Percentiles rank a stretch among this genome's conserved stretches.
phyloP scores from a whole-genome alignment of 2,113 vertebrate species.

The Passer montanus region DNA sequence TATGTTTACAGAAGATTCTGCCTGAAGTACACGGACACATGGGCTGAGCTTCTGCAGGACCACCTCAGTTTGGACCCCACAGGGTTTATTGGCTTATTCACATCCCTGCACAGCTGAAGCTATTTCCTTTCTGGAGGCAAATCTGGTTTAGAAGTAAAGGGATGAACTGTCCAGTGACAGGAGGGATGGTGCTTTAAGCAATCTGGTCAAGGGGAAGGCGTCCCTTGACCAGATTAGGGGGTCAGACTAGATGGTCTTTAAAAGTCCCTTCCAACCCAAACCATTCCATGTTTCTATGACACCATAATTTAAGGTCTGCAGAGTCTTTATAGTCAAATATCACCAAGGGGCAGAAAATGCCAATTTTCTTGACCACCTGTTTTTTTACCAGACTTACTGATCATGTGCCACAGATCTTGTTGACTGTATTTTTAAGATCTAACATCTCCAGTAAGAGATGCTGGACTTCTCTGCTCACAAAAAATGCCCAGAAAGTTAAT shows the following conservation, averaged over 20 bases:
- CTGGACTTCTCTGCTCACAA: neutral
- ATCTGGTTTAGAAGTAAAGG: neutral
- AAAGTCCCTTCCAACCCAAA: neutral
- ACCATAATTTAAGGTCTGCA: neutral
- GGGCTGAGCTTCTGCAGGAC: neutral
- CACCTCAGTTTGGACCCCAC: neutral
- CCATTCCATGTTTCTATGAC: neutral
- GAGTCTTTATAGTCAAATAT: neutral
- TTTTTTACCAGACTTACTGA: neutral
- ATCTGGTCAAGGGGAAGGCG: neutral
- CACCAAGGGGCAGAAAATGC: neutral
- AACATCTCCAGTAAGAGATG: neutral
- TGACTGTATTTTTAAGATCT: neutral
- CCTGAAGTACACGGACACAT: neutral
- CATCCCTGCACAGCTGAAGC: neutral
- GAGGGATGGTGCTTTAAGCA: neutral
- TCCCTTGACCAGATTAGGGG: neutral
- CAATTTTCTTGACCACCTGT: neutral
- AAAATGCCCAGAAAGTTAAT: neutral
- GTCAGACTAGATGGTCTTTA: neutral
- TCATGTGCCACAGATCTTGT: neutral
- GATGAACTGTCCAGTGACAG: neutral
- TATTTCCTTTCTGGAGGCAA: neutral
- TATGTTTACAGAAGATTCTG: neutral
- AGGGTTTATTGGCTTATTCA: neutral